Percentiles rank a stretch among this genome's conserved stretches.
Conservation (phyloP, 2,797 vertebrate species). For the Chaetophractus vellerosus region DNA sequence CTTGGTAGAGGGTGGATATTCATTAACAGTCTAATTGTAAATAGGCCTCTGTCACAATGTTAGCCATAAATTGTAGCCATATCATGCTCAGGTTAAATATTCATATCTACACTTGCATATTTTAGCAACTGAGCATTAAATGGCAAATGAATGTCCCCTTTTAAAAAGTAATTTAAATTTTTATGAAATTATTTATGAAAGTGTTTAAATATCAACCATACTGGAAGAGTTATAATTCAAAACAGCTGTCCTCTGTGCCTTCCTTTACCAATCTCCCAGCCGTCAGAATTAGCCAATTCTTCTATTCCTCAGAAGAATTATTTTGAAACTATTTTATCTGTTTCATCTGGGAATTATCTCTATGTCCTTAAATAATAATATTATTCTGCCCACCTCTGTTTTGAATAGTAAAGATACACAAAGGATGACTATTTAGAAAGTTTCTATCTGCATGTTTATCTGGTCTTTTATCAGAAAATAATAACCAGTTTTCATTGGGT, state of each 20-base stretch:
- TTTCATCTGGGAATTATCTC: not conserved
- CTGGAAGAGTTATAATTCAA: not conserved
- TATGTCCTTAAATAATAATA: not conserved
- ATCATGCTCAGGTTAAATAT: not conserved
- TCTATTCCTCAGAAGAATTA: not conserved
- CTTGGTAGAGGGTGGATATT: conserved; percentile 14
- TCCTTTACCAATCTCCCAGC: not conserved
- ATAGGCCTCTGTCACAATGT: not conserved
- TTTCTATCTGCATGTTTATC: conserved; percentile 1
- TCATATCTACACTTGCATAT: not conserved
- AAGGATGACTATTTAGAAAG: not conserved
- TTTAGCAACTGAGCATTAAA: not conserved
- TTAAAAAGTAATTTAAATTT: not conserved
- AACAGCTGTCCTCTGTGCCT: not conserved
- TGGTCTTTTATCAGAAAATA: conserved; percentile 71
- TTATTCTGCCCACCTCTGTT: not conserved
- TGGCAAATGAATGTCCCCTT: not conserved
- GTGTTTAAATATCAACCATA: not conserved
- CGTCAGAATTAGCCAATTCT: no score
- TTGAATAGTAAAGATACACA: not conserved
- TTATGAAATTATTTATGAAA: not conserved
- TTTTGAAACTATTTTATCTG: not conserved
- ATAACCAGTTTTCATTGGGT: conserved; percentile 50
- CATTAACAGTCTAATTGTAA: not conserved
- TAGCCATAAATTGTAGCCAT: not conserved